Base-by-base conservation (phyloP, 2,113 vertebrate genomes). In the Indri indri region DNA sequence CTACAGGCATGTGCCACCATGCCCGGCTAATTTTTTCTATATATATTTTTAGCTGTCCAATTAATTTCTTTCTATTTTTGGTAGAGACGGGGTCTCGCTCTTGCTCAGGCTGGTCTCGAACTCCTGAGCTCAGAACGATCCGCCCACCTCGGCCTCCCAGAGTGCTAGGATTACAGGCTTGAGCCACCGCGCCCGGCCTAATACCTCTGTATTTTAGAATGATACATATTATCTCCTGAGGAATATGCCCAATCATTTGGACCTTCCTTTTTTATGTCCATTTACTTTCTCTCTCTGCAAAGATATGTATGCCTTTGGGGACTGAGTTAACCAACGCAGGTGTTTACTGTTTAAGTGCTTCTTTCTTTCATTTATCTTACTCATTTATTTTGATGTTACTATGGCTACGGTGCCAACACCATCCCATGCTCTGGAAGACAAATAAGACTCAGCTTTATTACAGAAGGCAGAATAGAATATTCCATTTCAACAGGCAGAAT, bases 381-480 rank as follows among this genome's bases (percentile, higher is more conserved):
- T 85, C 34, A 91, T 52, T 70, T 47, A 85, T 90, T 12, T 76
- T 90, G 50, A 68, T 71, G 68, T 88, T 74, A 87, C 30, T 88
- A 45, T 73, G 37, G 30, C 30, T 88, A 45, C 65, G 37, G 30
- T 92, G 66, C 45, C 74, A 88, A 68, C 68, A 88, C 59, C 12
- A 80, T 66, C 34, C 34, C 37, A 32, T 76, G 57, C 68, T 82
- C 77, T 81, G 27, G 54, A 57, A 77, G 76, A 82, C 65, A 81
- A 94, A 54, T 73, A 94, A 73, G 34, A 88, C 23, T 54, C 47
- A 94, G 37, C 47, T 82, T 82, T 83, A 83, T 92, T 88, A 83
- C 7, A 88, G 68, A 74, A 82, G 23, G 25, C 65, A 80, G 42
- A 91, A 91, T 45, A 81, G 45, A 73, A 81, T 81, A 87, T 65